These are phyloP conservation scores for Acleris emargana DNA, from an alignment of 2,888 invertebrate species.

Conservation along the genomic window DNA sequence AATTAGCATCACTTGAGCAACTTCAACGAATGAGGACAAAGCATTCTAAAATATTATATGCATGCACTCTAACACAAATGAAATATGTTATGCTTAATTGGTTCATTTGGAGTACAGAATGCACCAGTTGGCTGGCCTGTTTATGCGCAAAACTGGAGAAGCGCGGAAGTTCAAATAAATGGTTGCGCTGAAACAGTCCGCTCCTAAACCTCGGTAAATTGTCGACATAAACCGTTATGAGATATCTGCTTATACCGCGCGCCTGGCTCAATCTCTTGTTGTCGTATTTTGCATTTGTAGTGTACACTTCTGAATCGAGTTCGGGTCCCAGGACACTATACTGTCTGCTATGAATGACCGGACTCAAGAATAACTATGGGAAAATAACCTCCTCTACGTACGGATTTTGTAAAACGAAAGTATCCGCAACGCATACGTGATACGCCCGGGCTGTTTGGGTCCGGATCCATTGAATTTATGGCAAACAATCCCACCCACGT, in stretches of 20 bases:
- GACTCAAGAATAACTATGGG: constrained; percentile 25
- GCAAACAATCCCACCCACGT: constrained; percentile 2
- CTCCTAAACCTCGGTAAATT: constrained; percentile 56
- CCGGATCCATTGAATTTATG: constrained; percentile 14
- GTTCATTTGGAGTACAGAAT: constrained; percentile 40
- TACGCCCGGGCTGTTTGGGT: constrained; percentile 1
- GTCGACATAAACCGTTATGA: constrained; percentile 72
- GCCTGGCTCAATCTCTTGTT: constrained; percentile 58
- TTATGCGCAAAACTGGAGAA: constrained; percentile 54
- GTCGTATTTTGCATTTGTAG: constrained; percentile 62
- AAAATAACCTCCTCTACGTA: constrained; percentile 23
- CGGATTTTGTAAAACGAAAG: constrained; percentile 12
- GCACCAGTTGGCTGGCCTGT: constrained; percentile 47
- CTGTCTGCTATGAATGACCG: constrained; percentile 52
- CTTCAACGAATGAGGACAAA: neutral
- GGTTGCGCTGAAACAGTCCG: constrained; percentile 41
- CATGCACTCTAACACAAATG: constrained; percentile 4
- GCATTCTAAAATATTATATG: neutral
- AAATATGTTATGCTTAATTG: constrained; percentile 7
- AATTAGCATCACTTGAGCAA: too few species aligned
- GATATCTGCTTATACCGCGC: constrained; percentile 63
- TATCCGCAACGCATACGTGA: constrained; percentile 6
- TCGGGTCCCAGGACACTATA: constrained; percentile 46
- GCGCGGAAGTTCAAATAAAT: constrained; percentile 62
- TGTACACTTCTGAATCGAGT: constrained; percentile 50